Conservation (phyloP, 1,140 invertebrate species). For the Ruditapes philippinarum region DNA sequence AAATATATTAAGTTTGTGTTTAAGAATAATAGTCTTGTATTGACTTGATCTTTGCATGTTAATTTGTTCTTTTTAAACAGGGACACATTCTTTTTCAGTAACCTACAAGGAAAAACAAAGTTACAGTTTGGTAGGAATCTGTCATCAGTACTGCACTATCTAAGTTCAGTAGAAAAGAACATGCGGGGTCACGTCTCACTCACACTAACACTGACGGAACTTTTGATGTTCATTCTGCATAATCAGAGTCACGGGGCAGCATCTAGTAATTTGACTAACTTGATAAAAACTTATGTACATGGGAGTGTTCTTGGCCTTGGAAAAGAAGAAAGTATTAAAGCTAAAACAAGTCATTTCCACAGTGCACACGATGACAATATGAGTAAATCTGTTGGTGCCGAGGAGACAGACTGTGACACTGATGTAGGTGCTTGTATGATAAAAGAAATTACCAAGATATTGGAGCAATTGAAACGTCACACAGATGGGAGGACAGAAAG, state of each 20-base stretch:
- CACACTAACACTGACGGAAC: constrained; percentile 26
- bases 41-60: no score
- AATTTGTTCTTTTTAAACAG: no score
- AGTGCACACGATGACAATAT: background rate
- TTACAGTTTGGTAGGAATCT: background rate
- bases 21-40: no score
- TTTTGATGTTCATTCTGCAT: constrained; percentile 13
- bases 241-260: constrained; percentile 28
- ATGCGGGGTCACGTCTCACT: constrained; percentile 16
- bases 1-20: no score
- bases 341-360: no score
- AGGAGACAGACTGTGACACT: background rate
- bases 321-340: background rate
- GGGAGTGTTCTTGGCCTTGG: background rate
- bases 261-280: background rate
- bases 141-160: background rate
- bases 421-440: background rate
- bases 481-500: background rate
- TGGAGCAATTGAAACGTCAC: background rate
- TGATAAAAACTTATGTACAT: background rate
- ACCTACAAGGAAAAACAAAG: no score
- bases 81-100: no score
- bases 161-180: background rate
- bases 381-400: background rate
- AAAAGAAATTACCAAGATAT: constrained; percentile 1